Percentiles rank a stretch among this genome's conserved stretches.
Evolutionary conservation across 2,797 vertebrate species (phyloP).

Genomic region (Heterohyrax brucei): DNA sequence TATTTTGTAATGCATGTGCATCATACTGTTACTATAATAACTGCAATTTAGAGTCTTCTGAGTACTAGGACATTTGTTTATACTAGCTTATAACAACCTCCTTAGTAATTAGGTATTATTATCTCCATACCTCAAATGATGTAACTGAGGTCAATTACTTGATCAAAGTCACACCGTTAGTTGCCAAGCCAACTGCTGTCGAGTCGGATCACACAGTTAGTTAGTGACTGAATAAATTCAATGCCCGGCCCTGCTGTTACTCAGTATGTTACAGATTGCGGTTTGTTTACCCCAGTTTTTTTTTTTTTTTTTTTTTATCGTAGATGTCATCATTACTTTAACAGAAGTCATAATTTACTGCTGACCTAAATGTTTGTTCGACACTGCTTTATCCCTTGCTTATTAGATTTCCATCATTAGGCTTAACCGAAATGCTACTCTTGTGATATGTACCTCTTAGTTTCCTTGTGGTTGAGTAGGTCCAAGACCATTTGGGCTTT

Average conservation of each 20-base stretch:
- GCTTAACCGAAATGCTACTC: not conserved
- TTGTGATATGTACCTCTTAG: not conserved
- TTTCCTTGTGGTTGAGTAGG: not conserved
- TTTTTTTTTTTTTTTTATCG: conserved; percentile 54
- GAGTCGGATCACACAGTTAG: not conserved
- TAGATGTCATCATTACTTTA: conserved; percentile 17
- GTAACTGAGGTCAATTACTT: not conserved
- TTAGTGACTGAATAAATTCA: not conserved
- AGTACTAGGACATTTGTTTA: not conserved
- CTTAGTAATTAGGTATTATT: not conserved
- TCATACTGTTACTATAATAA: not conserved
- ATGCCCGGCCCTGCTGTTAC: not conserved
- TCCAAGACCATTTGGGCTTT: not conserved
- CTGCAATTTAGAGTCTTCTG: not conserved
- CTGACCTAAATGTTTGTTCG: not conserved
- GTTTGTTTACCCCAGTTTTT: not conserved
- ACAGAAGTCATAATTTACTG: conserved; percentile 19
- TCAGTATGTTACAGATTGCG: not conserved
- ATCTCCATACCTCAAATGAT: not conserved
- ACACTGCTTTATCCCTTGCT: not conserved
- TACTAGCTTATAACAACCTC: not conserved
- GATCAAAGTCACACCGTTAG: not conserved
- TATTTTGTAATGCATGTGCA: conserved; percentile 38
- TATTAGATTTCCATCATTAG: not conserved
- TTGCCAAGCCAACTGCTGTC: not conserved